phyloP scores from a whole-genome alignment of 2,113 vertebrate species.

The Clarias gariepinus region DNA sequence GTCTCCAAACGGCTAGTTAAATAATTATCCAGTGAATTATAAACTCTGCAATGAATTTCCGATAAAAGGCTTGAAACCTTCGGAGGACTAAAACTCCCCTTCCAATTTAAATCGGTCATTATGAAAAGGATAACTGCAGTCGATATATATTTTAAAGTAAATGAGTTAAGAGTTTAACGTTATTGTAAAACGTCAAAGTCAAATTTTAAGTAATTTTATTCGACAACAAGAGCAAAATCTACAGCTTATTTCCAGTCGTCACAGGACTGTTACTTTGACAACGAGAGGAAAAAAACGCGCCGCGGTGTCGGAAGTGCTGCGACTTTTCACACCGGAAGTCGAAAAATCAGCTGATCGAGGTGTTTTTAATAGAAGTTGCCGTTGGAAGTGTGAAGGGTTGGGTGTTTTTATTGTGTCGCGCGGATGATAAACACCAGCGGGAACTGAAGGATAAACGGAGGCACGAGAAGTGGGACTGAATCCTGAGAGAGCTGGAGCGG shows the following conservation, averaged over 20 bases:
- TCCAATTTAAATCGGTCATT: background rate
- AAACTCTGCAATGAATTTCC: background rate
- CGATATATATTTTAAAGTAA: background rate
- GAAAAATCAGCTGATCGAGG: slow-evolving; percentile 75
- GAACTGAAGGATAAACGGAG: background rate
- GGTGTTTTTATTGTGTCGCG: slow-evolving; percentile 29
- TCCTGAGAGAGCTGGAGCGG: slow-evolving; percentile 1
- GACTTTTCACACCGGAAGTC: slow-evolving; percentile 65
- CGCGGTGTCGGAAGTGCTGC: slow-evolving; percentile 43
- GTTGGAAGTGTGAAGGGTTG: slow-evolving; percentile 53
- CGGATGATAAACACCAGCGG: background rate
- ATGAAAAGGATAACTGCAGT: background rate
- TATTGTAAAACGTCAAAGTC: background rate
- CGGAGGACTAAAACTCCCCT: background rate
- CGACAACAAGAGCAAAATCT: background rate
- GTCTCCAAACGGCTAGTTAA: background rate
- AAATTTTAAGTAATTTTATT: background rate
- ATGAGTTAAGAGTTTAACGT: background rate
- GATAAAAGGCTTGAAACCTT: background rate
- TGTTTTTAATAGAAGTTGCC: slow-evolving; percentile 76
- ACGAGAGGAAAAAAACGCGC: background rate
- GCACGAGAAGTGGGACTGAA: background rate
- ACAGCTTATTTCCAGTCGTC: background rate
- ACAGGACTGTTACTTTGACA: slow-evolving; percentile 48
- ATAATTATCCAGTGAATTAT: background rate